A percentile compares a stretch with the other conserved stretches of the same genome.
Conservation (phyloP, 2,797 vertebrate species). For the Xiphophorus birchmanni region DNA sequence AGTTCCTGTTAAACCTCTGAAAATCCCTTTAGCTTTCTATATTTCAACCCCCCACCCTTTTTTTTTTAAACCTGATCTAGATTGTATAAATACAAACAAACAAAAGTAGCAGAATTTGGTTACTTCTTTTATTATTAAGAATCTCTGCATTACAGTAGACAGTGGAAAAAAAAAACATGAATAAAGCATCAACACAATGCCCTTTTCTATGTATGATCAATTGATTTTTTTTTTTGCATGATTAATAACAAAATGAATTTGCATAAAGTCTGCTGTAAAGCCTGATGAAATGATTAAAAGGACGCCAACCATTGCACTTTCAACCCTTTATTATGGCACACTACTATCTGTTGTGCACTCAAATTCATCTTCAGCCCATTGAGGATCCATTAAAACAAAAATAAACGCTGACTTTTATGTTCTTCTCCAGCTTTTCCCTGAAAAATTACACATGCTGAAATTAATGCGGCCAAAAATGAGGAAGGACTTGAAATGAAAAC, state of each 20-base stretch:
- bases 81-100: neutral
- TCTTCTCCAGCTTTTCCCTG: slow-evolving; percentile 37
- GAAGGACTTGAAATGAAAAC: slow-evolving; percentile 47
- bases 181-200: slow-evolving; percentile 50
- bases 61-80: neutral
- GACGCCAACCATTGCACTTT: slow-evolving; percentile 28
- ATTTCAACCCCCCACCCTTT: slow-evolving; percentile 3
- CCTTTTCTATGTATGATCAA: slow-evolving; percentile 45
- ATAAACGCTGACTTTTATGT: slow-evolving; percentile 19
- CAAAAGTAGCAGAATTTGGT: slow-evolving; percentile 14
- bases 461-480: slow-evolving; percentile 38
- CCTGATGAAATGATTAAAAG: slow-evolving; percentile 39
- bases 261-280: slow-evolving; percentile 41
- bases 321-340: slow-evolving; percentile 46
- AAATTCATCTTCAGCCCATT: slow-evolving; percentile 55
- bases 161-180: slow-evolving; percentile 61
- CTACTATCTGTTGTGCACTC: slow-evolving; percentile 17
- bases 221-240: slow-evolving; percentile 14
- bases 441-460: slow-evolving; percentile 56
- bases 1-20: slow-evolving; percentile 68
- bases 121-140: slow-evolving; percentile 77
- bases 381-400: slow-evolving; percentile 34
- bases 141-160: slow-evolving; percentile 69
- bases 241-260: slow-evolving; percentile 50
- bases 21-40: slow-evolving; percentile 58